A percentile compares a stretch with the other conserved stretches of the same genome.
phyloP scores from a whole-genome alignment of 1,140 invertebrate genomes.

The Cheumatopsyche charites region DNA sequence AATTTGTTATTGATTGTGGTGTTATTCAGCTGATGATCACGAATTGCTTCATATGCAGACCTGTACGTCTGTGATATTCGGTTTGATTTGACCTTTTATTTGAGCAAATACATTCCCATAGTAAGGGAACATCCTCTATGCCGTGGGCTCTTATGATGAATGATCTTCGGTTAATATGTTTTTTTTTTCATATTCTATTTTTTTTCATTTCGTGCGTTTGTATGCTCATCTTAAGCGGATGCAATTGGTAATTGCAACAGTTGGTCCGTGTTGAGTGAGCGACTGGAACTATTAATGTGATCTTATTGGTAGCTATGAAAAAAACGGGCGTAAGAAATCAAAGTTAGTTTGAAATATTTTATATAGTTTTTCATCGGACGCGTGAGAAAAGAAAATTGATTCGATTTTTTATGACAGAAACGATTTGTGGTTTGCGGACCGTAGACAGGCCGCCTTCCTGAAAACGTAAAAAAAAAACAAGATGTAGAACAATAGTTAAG shows the following conservation, averaged over 20 bases:
- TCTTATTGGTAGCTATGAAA: not conserved
- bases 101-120: slow-evolving; percentile 25
- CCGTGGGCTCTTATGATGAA: slow-evolving; percentile 17
- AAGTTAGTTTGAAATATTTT: not conserved
- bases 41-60: slow-evolving; percentile 4
- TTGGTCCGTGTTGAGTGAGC: not conserved
- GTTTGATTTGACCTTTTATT: slow-evolving; percentile 24
- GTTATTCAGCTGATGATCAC: slow-evolving; percentile 9
- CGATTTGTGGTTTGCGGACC: slow-evolving; percentile 18
- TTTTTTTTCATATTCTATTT: slow-evolving; percentile 10
- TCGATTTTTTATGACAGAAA: not conserved
- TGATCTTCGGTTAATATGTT: slow-evolving; percentile 25
- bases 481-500: slow-evolving; percentile 45
- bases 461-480: slow-evolving; percentile 31
- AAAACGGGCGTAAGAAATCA: not conserved
- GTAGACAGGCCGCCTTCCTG: slow-evolving; percentile 4
- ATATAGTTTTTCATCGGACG: not conserved
- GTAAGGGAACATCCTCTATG: slow-evolving; percentile 14
- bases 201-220: not conserved
- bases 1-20: too few species aligned
- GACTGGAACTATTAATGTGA: slow-evolving; percentile 6
- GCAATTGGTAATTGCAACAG: slow-evolving; percentile 22
- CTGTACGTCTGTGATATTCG: slow-evolving; percentile 2
- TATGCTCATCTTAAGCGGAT: slow-evolving; percentile 21
- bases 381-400: slow-evolving; percentile 16